Base-by-base conservation (phyloP, 1,140 invertebrate species). In the Drosophila aff. region DNA sequence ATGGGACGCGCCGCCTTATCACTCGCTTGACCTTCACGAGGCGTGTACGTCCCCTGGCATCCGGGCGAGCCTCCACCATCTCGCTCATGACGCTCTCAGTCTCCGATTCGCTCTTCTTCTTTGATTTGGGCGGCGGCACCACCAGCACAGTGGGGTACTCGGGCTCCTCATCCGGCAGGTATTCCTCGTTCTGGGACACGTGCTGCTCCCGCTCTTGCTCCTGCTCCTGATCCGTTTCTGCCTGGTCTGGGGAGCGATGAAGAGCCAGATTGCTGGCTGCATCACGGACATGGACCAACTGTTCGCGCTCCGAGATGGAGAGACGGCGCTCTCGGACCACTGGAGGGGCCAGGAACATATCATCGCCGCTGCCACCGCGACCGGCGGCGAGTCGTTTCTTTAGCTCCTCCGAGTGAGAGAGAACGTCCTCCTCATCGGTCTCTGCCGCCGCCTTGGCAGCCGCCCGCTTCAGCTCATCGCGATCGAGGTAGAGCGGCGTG, bases 381-480 rank as follows among this genome's bases (percentile, higher is more conserved):
- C 21, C 53, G 18, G 75, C 53, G 16, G 75, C 85, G 3, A 84
- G 81, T 5, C 91, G 69, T 21, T 68, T 63, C n/a, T 75, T 69
- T 23, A 82, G 53, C 33, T 85, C 76, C 46, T 65, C 74, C 10
- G 68, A 79, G 6, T 76, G 71, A 16, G 46, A 59, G 18, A 71
- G 49, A 7, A 60, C 5, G 8, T 72, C 71, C 26, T 84, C 74
- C 2, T 67, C 75, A n/a, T 66, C 71, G 3, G 63, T 31, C 23
- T 81, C 80, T 1, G 77, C 67, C 31, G 89, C 93, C 50, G 91
- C 92, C 73, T 84, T 84, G 73, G 93, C 94, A 5, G 95, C 95
- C 5, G 94, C 94, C 47, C 94, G 93, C 79, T 95, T 95, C 57
- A 96, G 91, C 61, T 96, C 95, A 62, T 96, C 95, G 16, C 94